Conservation (phyloP, 1,140 invertebrate species). For the Chironomus tepperi region DNA sequence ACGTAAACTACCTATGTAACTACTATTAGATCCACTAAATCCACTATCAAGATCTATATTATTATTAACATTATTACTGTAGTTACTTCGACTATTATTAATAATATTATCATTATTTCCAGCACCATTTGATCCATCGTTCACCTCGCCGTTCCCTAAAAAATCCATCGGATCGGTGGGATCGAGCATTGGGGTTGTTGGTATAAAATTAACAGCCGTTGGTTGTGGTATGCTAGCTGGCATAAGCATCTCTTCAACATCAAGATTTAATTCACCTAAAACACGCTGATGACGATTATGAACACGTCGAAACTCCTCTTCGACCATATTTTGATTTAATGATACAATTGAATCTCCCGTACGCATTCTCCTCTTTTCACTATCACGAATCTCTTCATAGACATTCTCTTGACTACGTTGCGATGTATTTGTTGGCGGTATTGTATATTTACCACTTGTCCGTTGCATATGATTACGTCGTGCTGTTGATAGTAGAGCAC, state of each 20-base stretch:
- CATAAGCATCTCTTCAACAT: conserved; percentile 82
- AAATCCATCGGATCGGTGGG: conserved; percentile 26
- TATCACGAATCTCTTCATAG: conserved; percentile 72
- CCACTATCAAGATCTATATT: conserved; percentile 66
- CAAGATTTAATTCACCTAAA: conserved; percentile 74
- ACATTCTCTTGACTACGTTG: conserved; percentile 70
- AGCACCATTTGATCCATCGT: conserved; percentile 42
- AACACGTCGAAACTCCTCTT: conserved; percentile 71
- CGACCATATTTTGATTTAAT: conserved; percentile 55
- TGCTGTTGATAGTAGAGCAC: conserved; percentile 36
- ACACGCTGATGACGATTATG: conserved; percentile 69
- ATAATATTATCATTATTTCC: conserved; percentile 10
- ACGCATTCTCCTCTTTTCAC: conserved; percentile 39
- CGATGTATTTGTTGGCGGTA: conserved; percentile 33
- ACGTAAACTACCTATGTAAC: conserved; percentile 57
- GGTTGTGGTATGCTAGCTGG: conserved; percentile 43
- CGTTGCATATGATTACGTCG: conserved; percentile 37
- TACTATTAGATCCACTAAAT: conserved; percentile 67
- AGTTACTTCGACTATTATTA: conserved; percentile 22
- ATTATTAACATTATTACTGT: conserved; percentile 32
- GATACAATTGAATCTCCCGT: conserved; percentile 46
- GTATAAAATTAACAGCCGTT: background rate
- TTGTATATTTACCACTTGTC: conserved; percentile 32
- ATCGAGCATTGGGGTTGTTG: background rate
- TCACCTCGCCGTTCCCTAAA: conserved; percentile 39